Evolutionary conservation across 2,113 vertebrate species (phyloP).

Genomic region (Oreochromis tanganicae): DNA sequence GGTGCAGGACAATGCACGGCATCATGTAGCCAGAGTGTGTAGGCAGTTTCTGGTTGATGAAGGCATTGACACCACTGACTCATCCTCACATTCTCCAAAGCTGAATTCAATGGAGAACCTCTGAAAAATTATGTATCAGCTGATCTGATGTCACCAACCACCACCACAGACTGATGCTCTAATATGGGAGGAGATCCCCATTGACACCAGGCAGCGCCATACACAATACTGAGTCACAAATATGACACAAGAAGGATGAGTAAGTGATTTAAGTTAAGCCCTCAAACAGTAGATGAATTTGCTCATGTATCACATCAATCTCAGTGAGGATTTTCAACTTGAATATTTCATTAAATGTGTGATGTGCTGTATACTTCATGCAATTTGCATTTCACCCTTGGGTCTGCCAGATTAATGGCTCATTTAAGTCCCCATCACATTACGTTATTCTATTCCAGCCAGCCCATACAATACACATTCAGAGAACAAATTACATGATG

Average conservation of each 20-base stretch:
- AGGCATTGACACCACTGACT: not conserved
- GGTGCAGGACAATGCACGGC: not conserved
- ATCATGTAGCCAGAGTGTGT: not conserved
- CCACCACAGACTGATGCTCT: not conserved
- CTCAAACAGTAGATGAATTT: not conserved
- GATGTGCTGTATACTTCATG: not conserved
- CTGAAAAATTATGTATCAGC: not conserved
- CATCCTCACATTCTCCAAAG: not conserved
- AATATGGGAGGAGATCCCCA: not conserved
- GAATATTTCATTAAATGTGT: not conserved
- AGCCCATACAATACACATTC: slow-evolving; percentile 24
- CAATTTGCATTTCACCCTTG: slow-evolving; percentile 56
- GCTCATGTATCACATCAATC: not conserved
- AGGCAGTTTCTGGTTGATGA: not conserved
- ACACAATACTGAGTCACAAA: rapidly evolving
- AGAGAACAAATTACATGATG: slow-evolving; percentile 58
- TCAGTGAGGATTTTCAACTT: not conserved
- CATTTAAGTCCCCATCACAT: slow-evolving; percentile 65
- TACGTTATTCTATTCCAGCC: slow-evolving; percentile 47
- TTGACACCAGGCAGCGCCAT: not conserved
- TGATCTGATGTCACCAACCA: not conserved
- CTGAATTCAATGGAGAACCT: not conserved
- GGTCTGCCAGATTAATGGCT: slow-evolving; percentile 60
- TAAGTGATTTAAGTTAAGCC: not conserved
- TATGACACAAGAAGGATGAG: not conserved